Percentiles rank a stretch among this genome's conserved stretches.
phyloP scores from a whole-genome alignment of 1,140 invertebrate genomes.

The Maconellicoccus hirsutus region DNA sequence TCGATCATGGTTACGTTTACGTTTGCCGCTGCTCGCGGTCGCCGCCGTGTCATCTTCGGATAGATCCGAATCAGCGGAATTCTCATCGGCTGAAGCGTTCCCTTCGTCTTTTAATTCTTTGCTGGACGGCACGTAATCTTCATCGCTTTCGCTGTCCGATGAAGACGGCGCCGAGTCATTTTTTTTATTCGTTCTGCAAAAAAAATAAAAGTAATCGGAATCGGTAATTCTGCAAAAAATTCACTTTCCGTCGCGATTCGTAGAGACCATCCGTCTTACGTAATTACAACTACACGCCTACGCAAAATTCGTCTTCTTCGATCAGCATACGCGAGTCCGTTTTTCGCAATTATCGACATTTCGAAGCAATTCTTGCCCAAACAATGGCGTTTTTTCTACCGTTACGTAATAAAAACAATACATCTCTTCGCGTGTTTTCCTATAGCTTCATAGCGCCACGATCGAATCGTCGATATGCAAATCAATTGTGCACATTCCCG shows the following conservation, averaged over 20 bases:
- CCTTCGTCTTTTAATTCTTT: slow-evolving; percentile 9
- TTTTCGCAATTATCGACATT: too few species aligned
- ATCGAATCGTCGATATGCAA: too few species aligned
- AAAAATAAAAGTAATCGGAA: neutral
- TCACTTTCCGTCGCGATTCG: neutral
- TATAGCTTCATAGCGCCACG: too few species aligned
- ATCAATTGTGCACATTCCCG: too few species aligned
- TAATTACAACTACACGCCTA: too few species aligned
- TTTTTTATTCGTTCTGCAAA: slow-evolving; percentile 11
- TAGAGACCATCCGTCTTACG: too few species aligned
- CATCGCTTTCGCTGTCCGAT: slow-evolving; percentile 14
- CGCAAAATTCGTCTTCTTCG: neutral
- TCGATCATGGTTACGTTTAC: neutral
- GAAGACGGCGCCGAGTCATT: neutral
- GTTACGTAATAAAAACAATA: too few species aligned
- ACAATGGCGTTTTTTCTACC: too few species aligned
- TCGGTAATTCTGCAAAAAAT: neutral
- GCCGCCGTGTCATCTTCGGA: slow-evolving; percentile 10
- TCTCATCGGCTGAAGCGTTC: neutral
- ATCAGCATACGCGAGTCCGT: neutral
- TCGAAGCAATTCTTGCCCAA: too few species aligned
- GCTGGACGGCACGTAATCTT: slow-evolving; percentile 8
- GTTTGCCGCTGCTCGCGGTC: neutral
- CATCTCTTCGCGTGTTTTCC: too few species aligned
- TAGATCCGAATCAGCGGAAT: neutral